Conservation (phyloP, 1,140 invertebrate genomes). For the Aphaenogaster floridana region DNA sequence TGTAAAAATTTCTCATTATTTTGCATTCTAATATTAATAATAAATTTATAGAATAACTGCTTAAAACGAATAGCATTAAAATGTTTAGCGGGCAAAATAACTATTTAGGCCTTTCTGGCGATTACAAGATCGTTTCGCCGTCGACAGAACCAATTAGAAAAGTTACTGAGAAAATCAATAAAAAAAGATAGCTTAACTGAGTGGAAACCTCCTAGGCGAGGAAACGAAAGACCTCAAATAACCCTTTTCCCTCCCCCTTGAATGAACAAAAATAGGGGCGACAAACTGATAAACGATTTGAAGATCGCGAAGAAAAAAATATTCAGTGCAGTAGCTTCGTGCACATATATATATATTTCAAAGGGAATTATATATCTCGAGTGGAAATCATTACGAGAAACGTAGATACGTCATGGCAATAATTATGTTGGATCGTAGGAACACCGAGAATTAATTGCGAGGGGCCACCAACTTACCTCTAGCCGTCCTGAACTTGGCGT, state of each 20-base stretch:
- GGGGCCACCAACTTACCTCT: constrained; percentile 90
- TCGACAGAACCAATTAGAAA: constrained; percentile 32
- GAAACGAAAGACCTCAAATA: constrained; percentile 69
- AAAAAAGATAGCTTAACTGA: constrained; percentile 28
- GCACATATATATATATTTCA: constrained; percentile 68
- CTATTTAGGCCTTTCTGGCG: constrained; percentile 31
- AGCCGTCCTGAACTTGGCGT: constrained; percentile 93
- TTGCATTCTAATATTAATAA: background rate
- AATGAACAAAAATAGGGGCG: constrained; percentile 69
- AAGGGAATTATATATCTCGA: constrained; percentile 71
- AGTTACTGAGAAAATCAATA: background rate
- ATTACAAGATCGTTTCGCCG: constrained; percentile 43
- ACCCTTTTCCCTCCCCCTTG: constrained; percentile 73
- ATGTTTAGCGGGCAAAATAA: constrained; percentile 18
- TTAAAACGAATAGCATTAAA: constrained; percentile 9
- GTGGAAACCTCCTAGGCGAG: constrained; percentile 22
- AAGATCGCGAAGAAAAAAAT: constrained; percentile 58
- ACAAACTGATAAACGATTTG: constrained; percentile 68
- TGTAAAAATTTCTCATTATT: background rate
- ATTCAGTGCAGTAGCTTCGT: constrained; percentile 75
- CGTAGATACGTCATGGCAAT: constrained; percentile 43
- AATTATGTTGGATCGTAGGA: constrained; percentile 59
- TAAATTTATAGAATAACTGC: background rate
- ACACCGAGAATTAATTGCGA: constrained; percentile 47
- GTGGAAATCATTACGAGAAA: constrained; percentile 69